These are phyloP conservation scores for Gonioctena quinquepunctata DNA, from an alignment of 1,140 invertebrate species.

Conservation along the genomic window DNA sequence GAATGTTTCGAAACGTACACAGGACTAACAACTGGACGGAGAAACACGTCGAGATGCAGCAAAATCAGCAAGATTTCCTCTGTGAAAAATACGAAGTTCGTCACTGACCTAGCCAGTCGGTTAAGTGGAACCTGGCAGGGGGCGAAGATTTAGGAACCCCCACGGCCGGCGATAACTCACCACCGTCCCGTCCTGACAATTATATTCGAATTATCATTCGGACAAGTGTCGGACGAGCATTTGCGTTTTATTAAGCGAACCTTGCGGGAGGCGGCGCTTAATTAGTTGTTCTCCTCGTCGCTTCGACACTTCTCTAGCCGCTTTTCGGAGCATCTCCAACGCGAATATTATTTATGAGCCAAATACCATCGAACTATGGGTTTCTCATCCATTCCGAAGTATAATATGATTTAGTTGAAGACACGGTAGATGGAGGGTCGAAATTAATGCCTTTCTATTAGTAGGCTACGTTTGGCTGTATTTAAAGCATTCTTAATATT, in stretches of 20 bases:
- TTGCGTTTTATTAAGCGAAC: slow-evolving; percentile 33
- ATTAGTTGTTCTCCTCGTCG: slow-evolving; percentile 29
- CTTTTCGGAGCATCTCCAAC: neutral
- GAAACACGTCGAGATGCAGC: neutral
- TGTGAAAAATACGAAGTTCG: neutral
- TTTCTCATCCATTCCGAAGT: too few relatives aligned
- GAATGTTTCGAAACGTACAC: neutral
- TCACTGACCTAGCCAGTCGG: neutral
- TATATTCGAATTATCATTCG: slow-evolving; percentile 42
- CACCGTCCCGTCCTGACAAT: slow-evolving; percentile 32
- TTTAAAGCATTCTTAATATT: too few relatives aligned
- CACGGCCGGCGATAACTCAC: slow-evolving; percentile 39
- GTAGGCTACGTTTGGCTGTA: too few relatives aligned
- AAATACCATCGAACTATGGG: too few relatives aligned
- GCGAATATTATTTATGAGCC: neutral
- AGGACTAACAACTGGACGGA: neutral
- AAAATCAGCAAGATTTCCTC: neutral
- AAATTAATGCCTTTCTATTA: too few relatives aligned
- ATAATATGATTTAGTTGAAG: too few relatives aligned
- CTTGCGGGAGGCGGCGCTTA: slow-evolving; percentile 18
- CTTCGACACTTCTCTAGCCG: slow-evolving; percentile 15
- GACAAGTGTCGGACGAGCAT: slow-evolving; percentile 33
- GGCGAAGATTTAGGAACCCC: slow-evolving; percentile 27
- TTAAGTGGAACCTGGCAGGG: slow-evolving; percentile 20
- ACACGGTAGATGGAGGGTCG: too few relatives aligned